Percentiles rank a stretch among this genome's conserved stretches.
phyloP scores from a whole-genome alignment of 1,140 invertebrate species.

The Nephila pilipes region DNA sequence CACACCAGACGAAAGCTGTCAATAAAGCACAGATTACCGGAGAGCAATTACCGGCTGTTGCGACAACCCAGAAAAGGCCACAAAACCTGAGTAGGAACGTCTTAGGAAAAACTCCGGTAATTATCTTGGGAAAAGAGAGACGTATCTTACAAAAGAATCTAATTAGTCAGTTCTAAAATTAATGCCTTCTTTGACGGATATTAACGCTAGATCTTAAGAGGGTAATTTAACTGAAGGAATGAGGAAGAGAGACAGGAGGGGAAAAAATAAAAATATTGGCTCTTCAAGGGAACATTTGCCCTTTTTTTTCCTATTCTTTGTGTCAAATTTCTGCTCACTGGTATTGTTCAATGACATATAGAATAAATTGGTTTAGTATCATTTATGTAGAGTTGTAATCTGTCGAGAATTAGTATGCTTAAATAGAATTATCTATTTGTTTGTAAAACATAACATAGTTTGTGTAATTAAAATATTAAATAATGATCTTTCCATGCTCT shows the following conservation, averaged over 20 bases:
- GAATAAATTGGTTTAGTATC: neutral
- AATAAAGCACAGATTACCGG: conserved; percentile 46
- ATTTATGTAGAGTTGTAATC: neutral
- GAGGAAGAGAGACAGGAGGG: neutral
- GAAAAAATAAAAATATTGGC: too few species aligned
- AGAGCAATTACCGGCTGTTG: conserved; percentile 33
- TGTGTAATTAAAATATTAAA: too few species aligned
- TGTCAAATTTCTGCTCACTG: neutral
- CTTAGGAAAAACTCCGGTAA: conserved; percentile 45
- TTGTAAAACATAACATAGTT: neutral
- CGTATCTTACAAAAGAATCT: conserved; percentile 59
- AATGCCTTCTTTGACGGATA: conserved; percentile 60
- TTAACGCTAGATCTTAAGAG: conserved; percentile 54
- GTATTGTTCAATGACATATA: neutral
- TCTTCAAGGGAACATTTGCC: neutral
- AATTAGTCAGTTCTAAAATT: conserved; percentile 55
- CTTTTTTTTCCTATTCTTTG: neutral
- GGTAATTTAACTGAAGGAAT: conserved; percentile 1
- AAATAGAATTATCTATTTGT: neutral
- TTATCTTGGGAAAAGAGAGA: conserved; percentile 52
- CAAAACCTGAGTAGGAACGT: conserved; percentile 11
- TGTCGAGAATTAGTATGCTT: neutral
- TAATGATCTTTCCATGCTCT: too few species aligned
- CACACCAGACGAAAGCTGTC: conserved; percentile 54
- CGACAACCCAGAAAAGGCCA: conserved; percentile 15